phyloP scores from a whole-genome alignment of 2,888 invertebrate genomes.

The Lasioglossum marginatum region DNA sequence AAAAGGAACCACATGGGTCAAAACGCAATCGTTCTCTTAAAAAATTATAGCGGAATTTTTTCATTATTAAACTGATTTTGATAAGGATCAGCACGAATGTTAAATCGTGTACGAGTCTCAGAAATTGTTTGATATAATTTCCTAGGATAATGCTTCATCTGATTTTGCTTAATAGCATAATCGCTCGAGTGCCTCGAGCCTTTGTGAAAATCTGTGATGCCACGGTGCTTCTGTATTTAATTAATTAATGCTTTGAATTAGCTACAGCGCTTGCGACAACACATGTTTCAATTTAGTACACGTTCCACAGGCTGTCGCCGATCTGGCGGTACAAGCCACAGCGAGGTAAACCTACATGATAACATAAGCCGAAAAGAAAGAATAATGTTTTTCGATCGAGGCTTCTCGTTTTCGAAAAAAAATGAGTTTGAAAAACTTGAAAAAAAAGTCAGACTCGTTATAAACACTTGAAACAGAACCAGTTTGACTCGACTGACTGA shows the following conservation, averaged over 20 bases:
- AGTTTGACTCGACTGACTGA: background rate
- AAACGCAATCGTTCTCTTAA: no score
- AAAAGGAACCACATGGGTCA: no score
- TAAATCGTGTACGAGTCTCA: no score
- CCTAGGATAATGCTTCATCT: background rate
- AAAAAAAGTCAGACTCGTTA: no score
- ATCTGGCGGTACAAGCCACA: background rate
- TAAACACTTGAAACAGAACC: no score
- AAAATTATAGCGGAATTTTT: no score
- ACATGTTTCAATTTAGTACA: background rate
- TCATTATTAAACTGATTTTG: no score
- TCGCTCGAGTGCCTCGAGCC: background rate
- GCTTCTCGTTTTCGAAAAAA: background rate
- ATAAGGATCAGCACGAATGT: no score
- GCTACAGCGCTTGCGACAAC: background rate
- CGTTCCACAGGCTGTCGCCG: background rate
- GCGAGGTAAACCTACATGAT: background rate
- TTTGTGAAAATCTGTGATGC: background rate
- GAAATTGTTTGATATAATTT: no score
- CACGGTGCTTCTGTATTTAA: background rate
- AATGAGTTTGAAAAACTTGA: background rate
- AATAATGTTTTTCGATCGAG: background rate
- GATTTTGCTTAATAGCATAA: background rate
- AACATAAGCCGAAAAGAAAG: background rate
- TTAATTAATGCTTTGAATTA: background rate